These are phyloP conservation scores for Acropora tenuis DNA, from an alignment of 64 coral and sea anemone species.

Conservation along the genomic window DNA sequence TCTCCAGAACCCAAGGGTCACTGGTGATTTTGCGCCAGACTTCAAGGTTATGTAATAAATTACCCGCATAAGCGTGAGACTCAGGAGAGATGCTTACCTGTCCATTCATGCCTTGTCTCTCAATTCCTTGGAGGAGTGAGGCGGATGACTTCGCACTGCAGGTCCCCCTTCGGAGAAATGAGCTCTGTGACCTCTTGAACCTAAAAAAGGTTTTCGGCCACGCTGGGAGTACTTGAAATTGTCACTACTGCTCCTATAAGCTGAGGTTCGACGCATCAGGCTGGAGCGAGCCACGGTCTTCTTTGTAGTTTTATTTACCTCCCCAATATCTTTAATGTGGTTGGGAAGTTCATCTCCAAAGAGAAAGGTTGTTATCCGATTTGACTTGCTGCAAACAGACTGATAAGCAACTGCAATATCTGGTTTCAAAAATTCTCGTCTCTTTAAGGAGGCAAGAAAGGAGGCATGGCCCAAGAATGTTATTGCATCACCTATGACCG, in stretches of 20 bases:
- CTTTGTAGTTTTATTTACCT: slow-evolving; percentile 73
- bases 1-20: no score
- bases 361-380: slow-evolving; percentile 14
- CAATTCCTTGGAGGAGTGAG: no score
- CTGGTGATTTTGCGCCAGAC: no score
- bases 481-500: not conserved
- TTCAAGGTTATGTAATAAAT: no score
- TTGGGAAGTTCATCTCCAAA: slow-evolving; percentile 42
- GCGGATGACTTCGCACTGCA: no score
- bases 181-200: not conserved
- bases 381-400: slow-evolving; percentile 55
- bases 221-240: no score
- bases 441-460: slow-evolving; percentile 1
- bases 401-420: slow-evolving; percentile 41
- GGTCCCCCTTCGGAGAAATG: no score
- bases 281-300: not conserved
- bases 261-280: slow-evolving; percentile 4
- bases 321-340: slow-evolving; percentile 68
- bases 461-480: slow-evolving; percentile 27
- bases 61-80: no score
- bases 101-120: no score
- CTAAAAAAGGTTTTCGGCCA: no score
- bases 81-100: no score
- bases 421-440: slow-evolving; percentile 39
- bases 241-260: no score